A percentile compares a stretch with the other conserved stretches of the same genome.
phyloP scores from a whole-genome alignment of 2,113 vertebrate species.

The Ailurus styani region DNA sequence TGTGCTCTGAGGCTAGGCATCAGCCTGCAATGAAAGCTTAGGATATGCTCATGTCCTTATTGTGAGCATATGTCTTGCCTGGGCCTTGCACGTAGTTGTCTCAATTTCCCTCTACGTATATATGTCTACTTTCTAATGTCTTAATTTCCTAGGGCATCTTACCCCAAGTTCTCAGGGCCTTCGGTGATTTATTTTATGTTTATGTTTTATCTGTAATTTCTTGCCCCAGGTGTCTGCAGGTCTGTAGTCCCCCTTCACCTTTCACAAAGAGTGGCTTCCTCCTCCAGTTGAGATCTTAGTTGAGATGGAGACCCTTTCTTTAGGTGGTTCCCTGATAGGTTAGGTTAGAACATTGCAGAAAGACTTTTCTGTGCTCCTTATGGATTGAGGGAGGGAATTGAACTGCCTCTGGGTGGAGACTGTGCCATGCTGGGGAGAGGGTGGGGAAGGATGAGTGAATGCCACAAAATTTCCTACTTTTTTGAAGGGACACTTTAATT shows the following conservation, averaged over 20 bases:
- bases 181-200: not conserved
- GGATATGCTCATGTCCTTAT: not conserved
- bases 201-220: not conserved
- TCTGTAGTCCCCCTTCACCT: not conserved
- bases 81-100: not conserved
- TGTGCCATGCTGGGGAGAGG: too few relatives aligned
- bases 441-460: not conserved
- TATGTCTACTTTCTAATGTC: not conserved
- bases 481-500: not conserved
- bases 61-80: not conserved
- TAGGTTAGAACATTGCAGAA: not conserved
- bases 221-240: not conserved
- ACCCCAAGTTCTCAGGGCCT: not conserved
- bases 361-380: not conserved
- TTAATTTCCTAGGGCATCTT: not conserved
- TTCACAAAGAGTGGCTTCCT: not conserved
- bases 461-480: not conserved
- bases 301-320: not conserved
- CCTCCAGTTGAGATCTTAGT: not conserved
- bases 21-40: not conserved
- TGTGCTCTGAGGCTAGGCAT: not conserved
- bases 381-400: not conserved
- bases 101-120: not conserved
- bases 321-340: not conserved
- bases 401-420: not conserved